Conservation (phyloP, 2,113 vertebrate genomes). For the Eulemur macaco region DNA sequence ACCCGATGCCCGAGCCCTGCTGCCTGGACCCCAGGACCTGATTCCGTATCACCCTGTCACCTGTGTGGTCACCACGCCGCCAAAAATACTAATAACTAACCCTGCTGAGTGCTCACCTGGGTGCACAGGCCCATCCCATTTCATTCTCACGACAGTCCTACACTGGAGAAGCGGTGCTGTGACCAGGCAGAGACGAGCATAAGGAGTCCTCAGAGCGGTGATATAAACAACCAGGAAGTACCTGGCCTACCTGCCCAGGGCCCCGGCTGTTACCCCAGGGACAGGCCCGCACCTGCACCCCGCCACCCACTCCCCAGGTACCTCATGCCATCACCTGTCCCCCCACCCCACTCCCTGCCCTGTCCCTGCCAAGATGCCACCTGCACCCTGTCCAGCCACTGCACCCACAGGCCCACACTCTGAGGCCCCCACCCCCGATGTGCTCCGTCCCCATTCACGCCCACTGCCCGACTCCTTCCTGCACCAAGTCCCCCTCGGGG, state of each 20-base stretch:
- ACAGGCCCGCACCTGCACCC: neutral
- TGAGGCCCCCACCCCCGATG: fast-evolving
- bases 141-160: neutral
- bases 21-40: neutral
- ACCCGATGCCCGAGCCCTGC: neutral
- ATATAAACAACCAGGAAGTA: neutral
- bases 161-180: neutral
- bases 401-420: fast-evolving
- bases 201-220: too few relatives aligned
- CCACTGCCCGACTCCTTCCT: neutral
- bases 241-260: neutral
- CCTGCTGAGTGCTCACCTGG: neutral
- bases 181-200: neutral
- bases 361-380: neutral
- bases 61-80: neutral
- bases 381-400: neutral
- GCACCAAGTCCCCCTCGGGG: neutral
- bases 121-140: neutral
- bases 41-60: neutral
- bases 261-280: neutral
- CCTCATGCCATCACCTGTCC: neutral
- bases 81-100: neutral
- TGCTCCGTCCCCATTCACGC: neutral
- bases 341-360: neutral
- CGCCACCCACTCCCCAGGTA: neutral